Conservation (phyloP, 2,888 invertebrate species). For the Polydrusus tereticollis region DNA sequence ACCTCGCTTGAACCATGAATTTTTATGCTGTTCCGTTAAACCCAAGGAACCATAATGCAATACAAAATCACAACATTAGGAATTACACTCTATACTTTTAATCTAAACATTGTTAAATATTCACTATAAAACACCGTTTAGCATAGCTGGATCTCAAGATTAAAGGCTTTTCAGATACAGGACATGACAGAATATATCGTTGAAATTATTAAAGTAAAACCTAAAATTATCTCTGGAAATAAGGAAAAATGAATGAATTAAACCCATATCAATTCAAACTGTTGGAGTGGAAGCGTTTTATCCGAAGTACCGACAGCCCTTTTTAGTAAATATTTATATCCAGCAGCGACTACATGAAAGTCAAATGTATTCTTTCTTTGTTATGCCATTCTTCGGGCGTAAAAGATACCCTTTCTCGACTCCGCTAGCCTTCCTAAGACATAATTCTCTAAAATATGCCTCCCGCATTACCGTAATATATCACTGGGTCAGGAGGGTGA, state of each 20-base stretch:
- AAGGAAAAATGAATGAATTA: too few relatives aligned
- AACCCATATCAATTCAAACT: background rate
- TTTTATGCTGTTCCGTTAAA: too few relatives aligned
- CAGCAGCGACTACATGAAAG: constrained; percentile 25
- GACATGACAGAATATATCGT: too few relatives aligned
- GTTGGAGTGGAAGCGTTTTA: background rate
- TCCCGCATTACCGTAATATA: constrained; percentile 37
- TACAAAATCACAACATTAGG: too few relatives aligned
- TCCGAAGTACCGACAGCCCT: constrained; percentile 6
- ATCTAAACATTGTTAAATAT: too few relatives aligned
- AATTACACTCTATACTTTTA: too few relatives aligned
- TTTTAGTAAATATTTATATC: constrained; percentile 15
- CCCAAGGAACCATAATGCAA: too few relatives aligned
- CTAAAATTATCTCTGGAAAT: background rate
- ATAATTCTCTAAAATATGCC: constrained; percentile 47
- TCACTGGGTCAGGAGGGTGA: constrained; percentile 48
- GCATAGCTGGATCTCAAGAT: too few relatives aligned
- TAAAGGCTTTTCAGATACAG: too few relatives aligned
- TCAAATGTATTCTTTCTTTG: constrained; percentile 38
- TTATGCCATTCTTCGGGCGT: constrained; percentile 11
- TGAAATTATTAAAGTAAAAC: too few relatives aligned
- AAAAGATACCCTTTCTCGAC: constrained; percentile 15
- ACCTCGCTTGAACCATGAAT: too few relatives aligned
- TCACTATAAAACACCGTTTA: too few relatives aligned
- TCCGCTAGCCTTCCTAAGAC: constrained; percentile 32